These are phyloP conservation scores for Solenodon paradoxus DNA, from an alignment of 2,113 vertebrate genomes.

Conservation along the genomic window DNA sequence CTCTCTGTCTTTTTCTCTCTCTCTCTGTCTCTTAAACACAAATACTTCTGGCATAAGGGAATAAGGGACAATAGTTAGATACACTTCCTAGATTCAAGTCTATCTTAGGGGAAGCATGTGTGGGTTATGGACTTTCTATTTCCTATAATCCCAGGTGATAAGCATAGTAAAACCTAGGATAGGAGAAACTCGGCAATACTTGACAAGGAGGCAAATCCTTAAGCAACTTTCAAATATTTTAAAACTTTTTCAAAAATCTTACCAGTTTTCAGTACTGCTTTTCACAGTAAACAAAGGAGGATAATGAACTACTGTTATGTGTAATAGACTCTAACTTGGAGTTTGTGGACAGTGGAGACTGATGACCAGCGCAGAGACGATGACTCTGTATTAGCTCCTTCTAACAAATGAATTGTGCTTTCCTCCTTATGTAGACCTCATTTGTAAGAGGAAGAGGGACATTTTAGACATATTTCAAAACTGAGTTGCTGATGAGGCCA, in stretches of 20 bases:
- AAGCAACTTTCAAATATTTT: not conserved
- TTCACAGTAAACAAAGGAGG: not conserved
- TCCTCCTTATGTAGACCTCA: not conserved
- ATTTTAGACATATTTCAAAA: slow-evolving; percentile 39
- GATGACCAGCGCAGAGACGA: not conserved
- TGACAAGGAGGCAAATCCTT: not conserved
- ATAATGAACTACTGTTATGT: not conserved
- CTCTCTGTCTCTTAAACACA: not conserved
- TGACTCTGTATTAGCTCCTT: not conserved
- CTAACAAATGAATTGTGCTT: not conserved
- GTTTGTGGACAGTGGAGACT: not conserved
- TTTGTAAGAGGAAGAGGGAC: slow-evolving; percentile 14
- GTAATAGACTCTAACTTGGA: not conserved
- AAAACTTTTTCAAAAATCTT: not conserved
- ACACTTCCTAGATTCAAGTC: not conserved
- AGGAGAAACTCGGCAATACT: not conserved
- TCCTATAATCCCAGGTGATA: not conserved
- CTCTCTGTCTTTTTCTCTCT: too few species aligned
- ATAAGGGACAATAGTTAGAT: accelerated
- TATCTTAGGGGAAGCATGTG: not conserved
- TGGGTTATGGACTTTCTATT: not conserved
- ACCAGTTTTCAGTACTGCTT: not conserved
- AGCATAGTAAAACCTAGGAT: not conserved
- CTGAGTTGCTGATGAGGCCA: not conserved
- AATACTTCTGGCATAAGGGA: not conserved